Evolutionary conservation across 1,140 invertebrate species (phyloP), one percentile per base, ranked within the genome.

Genomic region (Musca domestica): DNA sequence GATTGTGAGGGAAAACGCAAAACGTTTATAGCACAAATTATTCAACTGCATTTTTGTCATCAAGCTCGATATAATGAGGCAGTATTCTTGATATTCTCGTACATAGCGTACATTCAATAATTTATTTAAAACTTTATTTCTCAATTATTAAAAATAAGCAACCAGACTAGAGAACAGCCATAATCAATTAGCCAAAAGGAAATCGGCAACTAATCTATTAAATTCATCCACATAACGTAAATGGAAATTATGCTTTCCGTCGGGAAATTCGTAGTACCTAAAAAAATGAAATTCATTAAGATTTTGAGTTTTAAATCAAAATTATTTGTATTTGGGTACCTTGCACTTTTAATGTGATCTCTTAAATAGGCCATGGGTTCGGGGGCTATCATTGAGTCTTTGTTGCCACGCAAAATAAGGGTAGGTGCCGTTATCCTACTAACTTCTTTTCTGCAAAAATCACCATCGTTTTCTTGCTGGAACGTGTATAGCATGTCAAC

Each of bases 211-310:
- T n/a, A 88, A 74, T 67, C 85, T 84, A 76, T 95, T 95, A 74
- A 95, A 95, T 75, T 94, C 89, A 63, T 92, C 86, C 1, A 89
- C 84, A 80, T 91, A 94, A 67, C 85, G 85, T 52, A 95, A 77
- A 76, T 95, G 93, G 22, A 95, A 85, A 78, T 95, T 94, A 74
- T 95, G 94, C 74, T 92, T 92, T 14, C 92, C 93, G 15, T 94
- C 88, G 15, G 90, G 88, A 74, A 92, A 91, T 25, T 89, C 83
- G 66, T 87, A 76, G 48, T 90, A 74, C 49, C 88, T 90, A n/a
- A n/a, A n/a, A n/a, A n/a, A n/a, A n/a, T n/a, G n/a, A n/a, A n/a
- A n/a, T n/a, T n/a, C n/a, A n/a, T n/a, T n/a, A n/a, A n/a, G n/a
- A n/a, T n/a, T n/a, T n/a, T n/a, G n/a, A n/a, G n/a, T n/a, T n/a